These are phyloP conservation scores for Bugulina stolonifera DNA, from an alignment of 2,888 invertebrate species.

Conservation along the genomic window DNA sequence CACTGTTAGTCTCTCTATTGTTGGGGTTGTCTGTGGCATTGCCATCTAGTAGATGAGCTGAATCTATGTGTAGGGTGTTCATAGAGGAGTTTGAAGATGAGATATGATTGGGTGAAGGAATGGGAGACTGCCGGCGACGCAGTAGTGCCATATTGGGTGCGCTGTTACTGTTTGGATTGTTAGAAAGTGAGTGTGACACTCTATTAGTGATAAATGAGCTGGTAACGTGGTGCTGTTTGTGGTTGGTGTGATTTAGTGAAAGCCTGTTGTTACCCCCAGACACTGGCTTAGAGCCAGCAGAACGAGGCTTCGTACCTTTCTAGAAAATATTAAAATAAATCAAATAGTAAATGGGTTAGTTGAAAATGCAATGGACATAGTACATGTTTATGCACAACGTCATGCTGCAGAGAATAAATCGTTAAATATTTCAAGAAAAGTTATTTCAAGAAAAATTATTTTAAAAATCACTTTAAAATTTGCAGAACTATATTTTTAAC, in stretches of 20 bases:
- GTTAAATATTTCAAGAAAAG: no score
- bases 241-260: not conserved
- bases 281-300: not conserved
- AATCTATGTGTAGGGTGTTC: not conserved
- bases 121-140: not conserved
- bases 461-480: no score
- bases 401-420: no score
- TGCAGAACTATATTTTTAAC: no score
- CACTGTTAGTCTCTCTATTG: not conserved
- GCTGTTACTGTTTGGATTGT: not conserved
- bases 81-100: not conserved
- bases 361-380: not conserved
- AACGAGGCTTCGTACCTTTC: constrained; percentile 16
- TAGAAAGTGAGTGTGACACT: not conserved
- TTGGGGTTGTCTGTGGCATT: not conserved
- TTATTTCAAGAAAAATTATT: no score
- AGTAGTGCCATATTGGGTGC: not conserved
- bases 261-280: constrained; percentile 7
- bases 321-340: constrained; percentile 13
- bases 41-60: not conserved
- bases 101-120: not conserved
- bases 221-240: not conserved
- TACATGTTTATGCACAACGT: no score
- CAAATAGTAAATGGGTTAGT: not conserved
- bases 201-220: not conserved